Evolutionary conservation across 2,797 vertebrate species (phyloP).

Genomic region (Allobates femoralis): DNA sequence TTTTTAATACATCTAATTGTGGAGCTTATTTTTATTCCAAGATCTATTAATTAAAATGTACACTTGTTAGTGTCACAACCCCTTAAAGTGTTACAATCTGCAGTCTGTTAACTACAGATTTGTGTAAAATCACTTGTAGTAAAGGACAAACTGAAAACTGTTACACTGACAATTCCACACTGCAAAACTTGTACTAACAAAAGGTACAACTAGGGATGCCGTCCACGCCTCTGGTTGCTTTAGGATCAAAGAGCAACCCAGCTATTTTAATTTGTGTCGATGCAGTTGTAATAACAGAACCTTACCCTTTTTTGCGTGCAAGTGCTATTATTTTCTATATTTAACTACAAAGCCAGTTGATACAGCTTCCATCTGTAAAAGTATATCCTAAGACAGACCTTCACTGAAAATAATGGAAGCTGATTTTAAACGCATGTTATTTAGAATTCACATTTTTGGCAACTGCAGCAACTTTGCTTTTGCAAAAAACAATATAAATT

Average conservation of each 20-base stretch:
- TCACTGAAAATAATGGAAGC: slow-evolving; percentile 28
- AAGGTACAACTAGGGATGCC: background rate
- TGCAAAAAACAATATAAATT: slow-evolving; percentile 18
- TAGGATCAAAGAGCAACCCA: slow-evolving; percentile 6
- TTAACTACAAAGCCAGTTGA: slow-evolving; percentile 25
- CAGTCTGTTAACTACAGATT: background rate
- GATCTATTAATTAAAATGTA: no score
- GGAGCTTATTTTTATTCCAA: no score
- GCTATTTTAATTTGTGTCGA: background rate
- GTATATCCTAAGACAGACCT: background rate
- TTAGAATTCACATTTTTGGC: slow-evolving; percentile 39
- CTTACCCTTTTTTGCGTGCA: slow-evolving; percentile 25
- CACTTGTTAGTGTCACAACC: no score
- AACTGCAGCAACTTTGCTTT: slow-evolving; percentile 10
- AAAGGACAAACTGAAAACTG: background rate
- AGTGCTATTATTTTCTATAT: slow-evolving; percentile 20
- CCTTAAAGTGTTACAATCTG: no score
- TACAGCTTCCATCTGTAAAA: slow-evolving; percentile 30
- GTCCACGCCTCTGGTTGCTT: background rate
- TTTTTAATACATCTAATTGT: no score
- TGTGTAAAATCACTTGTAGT: background rate
- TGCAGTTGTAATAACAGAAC: slow-evolving; percentile 5
- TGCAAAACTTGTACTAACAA: background rate
- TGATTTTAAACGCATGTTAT: slow-evolving; percentile 29
- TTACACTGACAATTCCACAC: background rate